Conservation (phyloP, 37 sponge, comb jelly and placozoan species). For the Cliona cf. orientalis region DNA sequence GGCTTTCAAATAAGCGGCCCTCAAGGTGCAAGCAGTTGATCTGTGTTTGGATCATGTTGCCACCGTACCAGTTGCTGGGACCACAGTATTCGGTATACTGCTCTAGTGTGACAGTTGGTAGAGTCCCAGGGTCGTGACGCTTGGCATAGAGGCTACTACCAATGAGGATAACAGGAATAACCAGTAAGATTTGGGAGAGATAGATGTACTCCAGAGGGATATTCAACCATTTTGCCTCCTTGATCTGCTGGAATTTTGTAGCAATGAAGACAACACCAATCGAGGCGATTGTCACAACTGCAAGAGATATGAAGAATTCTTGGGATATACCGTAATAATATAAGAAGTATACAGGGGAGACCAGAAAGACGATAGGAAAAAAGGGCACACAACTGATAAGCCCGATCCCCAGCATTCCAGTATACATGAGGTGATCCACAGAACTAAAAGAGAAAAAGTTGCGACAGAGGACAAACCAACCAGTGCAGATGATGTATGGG, state of each 20-base stretch:
- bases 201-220: conserved; percentile 43
- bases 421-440: not conserved
- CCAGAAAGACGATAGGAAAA: conserved; percentile 26
- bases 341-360: conserved; percentile 28
- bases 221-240: conserved; percentile 44
- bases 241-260: conserved; percentile 9
- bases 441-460: conserved; percentile 20
- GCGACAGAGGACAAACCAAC: conserved; percentile 39
- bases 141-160: conserved; percentile 3
- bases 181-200: not conserved
- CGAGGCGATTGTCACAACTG: not conserved
- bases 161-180: conserved; percentile 11
- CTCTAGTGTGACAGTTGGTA: conserved; percentile 20
- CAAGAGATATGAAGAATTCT: conserved; percentile 14
- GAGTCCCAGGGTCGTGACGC: not conserved
- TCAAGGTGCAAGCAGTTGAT: conserved; percentile 60
- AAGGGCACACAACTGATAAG: conserved; percentile 26
- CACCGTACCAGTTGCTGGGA: conserved; percentile 3
- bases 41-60: conserved; percentile 54
- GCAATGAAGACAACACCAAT: not conserved
- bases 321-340: conserved; percentile 42
- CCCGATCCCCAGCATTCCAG: not conserved
- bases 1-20: conserved; percentile 24
- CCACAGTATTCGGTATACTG: conserved; percentile 56
- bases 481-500: conserved; percentile 44